Base-by-base conservation (phyloP, 2,888 invertebrate species). In the Malthinus flaveolus region DNA sequence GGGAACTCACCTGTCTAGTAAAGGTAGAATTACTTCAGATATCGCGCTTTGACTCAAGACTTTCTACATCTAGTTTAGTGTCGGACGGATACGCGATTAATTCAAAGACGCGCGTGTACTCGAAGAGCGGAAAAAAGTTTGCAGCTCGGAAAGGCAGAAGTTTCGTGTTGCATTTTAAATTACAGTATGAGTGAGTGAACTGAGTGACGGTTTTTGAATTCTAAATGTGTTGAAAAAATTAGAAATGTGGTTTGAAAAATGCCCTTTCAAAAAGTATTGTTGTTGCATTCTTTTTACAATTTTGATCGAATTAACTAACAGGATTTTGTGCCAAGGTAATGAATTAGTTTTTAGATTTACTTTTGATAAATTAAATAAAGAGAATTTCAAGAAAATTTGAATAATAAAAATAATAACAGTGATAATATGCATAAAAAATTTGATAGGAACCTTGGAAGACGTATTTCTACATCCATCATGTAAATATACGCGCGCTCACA, bases 1-100 rank as follows among this genome's bases (percentile, higher is more conserved):
- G 56, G 58, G 60, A 61, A 65, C 58, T 64, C 65, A 65, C 65
- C 63, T 65, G 65, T 55, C 58, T 53, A 47, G 49, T 53, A 49
- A 60, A 62, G 57, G 62, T 62, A 49, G 44, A 60, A 53, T 59
- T 46, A 46, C 52, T 51, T 52, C 53, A 54, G 37, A 37, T 48
- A 56, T 35, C 59, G 45, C 48, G 59, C 35, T 53, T 51, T 32
- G 56, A 39, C 57, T 35, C 55, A 64, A 64, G 65, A 67, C 67
- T 67, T 67, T 67, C 61, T 50, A 15, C 39, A 42, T 42, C 39
- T 23, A 61, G 62, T 66, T 59, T 46, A 52, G 49, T 42, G 44
- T 54, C 44, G 42, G 52, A 56, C 49, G 54, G 56, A 35, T 32
- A 34, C 33, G 47, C 34, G 47, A 23, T 23, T 23, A 23, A 23